phyloP scores from a whole-genome alignment of 1,140 invertebrate genomes.

The Ostrea edulis region DNA sequence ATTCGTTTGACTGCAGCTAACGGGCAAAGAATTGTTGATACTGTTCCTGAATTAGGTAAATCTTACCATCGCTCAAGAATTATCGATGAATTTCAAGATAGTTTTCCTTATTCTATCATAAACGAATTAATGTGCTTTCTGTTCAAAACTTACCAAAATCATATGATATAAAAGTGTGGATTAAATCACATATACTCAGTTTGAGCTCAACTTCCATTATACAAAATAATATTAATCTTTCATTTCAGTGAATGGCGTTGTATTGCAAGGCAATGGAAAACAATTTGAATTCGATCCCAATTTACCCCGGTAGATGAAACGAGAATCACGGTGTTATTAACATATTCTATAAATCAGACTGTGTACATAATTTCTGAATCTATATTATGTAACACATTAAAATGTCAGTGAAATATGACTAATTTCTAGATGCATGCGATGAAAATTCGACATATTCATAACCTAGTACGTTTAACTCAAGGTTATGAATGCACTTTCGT shows the following conservation, averaged over 20 bases:
- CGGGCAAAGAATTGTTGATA: slow-evolving; percentile 61
- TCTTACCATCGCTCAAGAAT: neutral
- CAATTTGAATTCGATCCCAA: slow-evolving; percentile 17
- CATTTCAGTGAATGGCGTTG: slow-evolving; percentile 7
- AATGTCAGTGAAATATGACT: no score
- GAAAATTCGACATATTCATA: no score
- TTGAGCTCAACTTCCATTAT: neutral
- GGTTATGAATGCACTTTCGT: no score
- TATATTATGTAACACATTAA: no score
- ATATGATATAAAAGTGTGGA: neutral
- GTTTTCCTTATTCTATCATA: neutral
- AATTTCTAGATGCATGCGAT: no score
- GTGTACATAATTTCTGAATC: no score
- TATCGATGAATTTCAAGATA: neutral
- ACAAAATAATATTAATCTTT: neutral
- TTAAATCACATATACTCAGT: neutral
- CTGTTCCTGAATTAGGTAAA: slow-evolving; percentile 61
- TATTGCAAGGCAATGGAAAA: slow-evolving; percentile 17
- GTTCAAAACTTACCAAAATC: neutral
- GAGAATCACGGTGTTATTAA: no score
- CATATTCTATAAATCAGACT: no score
- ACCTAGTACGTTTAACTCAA: no score
- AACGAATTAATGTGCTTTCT: neutral
- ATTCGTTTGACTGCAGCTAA: slow-evolving; percentile 67
- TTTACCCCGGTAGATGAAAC: neutral